Conservation (phyloP, 2,113 vertebrate species). For the Myocastor coypus region DNA sequence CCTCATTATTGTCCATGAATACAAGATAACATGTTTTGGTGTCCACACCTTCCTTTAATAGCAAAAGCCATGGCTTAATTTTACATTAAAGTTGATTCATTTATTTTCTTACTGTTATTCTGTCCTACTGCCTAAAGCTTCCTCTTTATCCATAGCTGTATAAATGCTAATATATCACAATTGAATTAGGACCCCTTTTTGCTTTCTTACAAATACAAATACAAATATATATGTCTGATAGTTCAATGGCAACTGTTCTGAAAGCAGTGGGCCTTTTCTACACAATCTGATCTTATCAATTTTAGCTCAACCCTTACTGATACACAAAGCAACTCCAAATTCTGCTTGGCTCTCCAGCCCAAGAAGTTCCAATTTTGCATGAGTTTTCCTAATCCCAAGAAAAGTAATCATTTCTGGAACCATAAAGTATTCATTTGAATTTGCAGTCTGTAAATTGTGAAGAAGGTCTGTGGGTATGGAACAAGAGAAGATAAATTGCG, state of each 20-base stretch:
- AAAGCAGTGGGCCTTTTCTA: conserved; percentile 38
- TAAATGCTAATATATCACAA: conserved; percentile 15
- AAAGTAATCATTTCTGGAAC: conserved; percentile 80
- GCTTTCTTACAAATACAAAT: conserved; percentile 41
- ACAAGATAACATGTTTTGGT: conserved; percentile 5
- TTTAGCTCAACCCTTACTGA: conserved; percentile 71
- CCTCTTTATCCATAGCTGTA: conserved; percentile 23
- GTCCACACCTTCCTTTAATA: conserved; percentile 23
- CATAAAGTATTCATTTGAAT: conserved; percentile 78
- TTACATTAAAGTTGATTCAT: conserved; percentile 36
- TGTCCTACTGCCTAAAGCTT: conserved; percentile 51
- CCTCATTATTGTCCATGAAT: conserved; percentile 42
- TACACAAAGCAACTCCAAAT: conserved; percentile 66
- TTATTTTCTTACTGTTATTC: conserved; percentile 6
- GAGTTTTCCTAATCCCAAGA: conserved; percentile 60
- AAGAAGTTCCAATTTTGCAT: conserved; percentile 61
- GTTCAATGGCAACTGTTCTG: conserved; percentile 39
- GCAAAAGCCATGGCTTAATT: conserved; percentile 47
- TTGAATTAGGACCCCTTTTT: conserved; percentile 40
- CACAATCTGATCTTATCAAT: conserved; percentile 40
- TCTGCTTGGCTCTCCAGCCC: background rate
- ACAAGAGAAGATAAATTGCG: conserved; percentile 84
- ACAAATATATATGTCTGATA: background rate
- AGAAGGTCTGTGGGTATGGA: conserved; percentile 80
- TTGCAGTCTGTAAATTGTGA: conserved; percentile 81